Evolutionary conservation across 2,113 vertebrate species (phyloP).

Genomic region (Ailuropoda melanoleuca): DNA sequence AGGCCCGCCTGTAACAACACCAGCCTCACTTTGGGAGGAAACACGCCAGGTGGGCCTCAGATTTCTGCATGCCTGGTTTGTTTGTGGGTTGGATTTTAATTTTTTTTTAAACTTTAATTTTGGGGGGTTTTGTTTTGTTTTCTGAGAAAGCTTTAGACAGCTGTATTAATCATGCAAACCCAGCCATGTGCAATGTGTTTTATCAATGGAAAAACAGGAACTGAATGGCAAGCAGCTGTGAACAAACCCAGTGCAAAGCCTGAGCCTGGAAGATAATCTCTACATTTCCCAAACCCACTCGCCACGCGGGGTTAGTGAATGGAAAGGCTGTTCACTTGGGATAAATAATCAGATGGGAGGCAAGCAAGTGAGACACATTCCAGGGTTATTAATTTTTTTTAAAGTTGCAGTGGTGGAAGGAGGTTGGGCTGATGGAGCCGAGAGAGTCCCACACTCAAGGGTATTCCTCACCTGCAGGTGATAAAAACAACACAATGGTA

Average conservation of each 20-base stretch:
- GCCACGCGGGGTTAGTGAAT: constrained; percentile 83
- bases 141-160: constrained; percentile 80
- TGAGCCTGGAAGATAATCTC: constrained; percentile 85
- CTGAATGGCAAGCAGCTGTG: constrained; percentile 81
- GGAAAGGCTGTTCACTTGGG: constrained; percentile 85
- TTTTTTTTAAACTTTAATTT: constrained; percentile 56
- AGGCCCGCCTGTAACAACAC: background rate
- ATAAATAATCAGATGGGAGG: constrained; percentile 83
- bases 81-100: constrained; percentile 67
- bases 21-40: background rate
- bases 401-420: constrained; percentile 59
- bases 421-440: background rate
- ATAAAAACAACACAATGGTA: constrained; percentile 41
- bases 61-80: constrained; percentile 70
- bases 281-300: constrained; percentile 77
- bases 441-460: background rate
- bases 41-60: background rate
- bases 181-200: constrained; percentile 87
- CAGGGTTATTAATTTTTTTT: constrained; percentile 49
- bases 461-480: background rate
- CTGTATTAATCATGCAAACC: constrained; percentile 86
- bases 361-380: constrained; percentile 77
- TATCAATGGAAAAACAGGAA: constrained; percentile 85
- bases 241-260: constrained; percentile 74
- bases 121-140: constrained; percentile 77